These are phyloP conservation scores for Gracilinanus agilis DNA, from an alignment of 2,113 vertebrate genomes.

Conservation along the genomic window DNA sequence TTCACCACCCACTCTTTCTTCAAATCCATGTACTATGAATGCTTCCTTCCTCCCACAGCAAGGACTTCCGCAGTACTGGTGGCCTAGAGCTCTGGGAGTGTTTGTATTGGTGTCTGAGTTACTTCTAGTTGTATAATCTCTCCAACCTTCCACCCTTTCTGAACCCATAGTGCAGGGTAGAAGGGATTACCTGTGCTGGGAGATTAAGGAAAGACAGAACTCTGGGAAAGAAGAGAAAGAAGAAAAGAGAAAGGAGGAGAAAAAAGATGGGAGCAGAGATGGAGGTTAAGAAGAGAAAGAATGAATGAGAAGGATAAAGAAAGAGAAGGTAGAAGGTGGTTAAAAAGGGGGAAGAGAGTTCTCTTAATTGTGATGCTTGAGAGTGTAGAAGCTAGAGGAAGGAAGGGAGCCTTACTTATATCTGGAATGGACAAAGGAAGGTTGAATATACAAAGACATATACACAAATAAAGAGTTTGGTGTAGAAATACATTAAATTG, in stretches of 20 bases:
- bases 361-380: not conserved
- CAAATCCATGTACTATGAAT: not conserved
- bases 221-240: not conserved
- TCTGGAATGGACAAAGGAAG: not conserved
- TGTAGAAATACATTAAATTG: not conserved
- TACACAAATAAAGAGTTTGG: not conserved
- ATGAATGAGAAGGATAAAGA: not conserved
- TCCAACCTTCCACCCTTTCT: not conserved
- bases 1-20: not conserved
- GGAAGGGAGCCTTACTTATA: not conserved
- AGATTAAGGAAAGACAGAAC: not conserved
- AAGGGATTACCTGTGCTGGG: not conserved
- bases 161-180: not conserved
- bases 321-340: not conserved
- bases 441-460: not conserved
- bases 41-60: not conserved
- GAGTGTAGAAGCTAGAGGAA: not conserved
- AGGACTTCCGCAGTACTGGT: not conserved
- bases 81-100: not conserved
- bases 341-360: not conserved
- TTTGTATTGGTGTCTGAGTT: not conserved
- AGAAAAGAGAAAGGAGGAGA: not conserved
- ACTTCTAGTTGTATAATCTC: not conserved
- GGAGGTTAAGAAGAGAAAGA: not conserved
- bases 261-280: not conserved